Evolutionary conservation across 2,888 invertebrate species (phyloP), one percentile per base, ranked within the genome.

Genomic region (Eupeodes latifasciatus): DNA sequence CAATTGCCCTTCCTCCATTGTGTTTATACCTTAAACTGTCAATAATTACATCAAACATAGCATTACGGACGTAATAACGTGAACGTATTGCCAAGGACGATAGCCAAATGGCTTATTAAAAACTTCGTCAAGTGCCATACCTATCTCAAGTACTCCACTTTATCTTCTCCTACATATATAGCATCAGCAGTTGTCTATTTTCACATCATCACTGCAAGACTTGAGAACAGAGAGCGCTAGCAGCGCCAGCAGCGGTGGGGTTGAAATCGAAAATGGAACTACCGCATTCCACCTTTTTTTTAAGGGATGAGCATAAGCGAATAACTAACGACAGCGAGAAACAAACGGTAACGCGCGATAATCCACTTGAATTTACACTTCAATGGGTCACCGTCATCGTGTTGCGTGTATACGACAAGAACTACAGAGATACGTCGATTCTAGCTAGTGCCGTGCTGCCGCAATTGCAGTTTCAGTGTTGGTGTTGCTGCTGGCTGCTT

Each of bases 281-380:
- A 74, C 51, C 71, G 49, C 78, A 83, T 83, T 83, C 78, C 78
- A 71, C 53, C 19, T 66, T 66, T 57, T 57, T 57, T 62, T 66
- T 47, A 72, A 27, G 77, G 72, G 71, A 72, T 72, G 69, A 79
- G 62, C 47, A n/a, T n/a, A n/a, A 67, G 14, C 9, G 44, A 67
- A 27, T 6, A 57, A 59, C 5, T 7, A 40, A 9, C 9, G 40
- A 7, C 9, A 40, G 40, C 40, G 40, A 40, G 27, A 27, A 27
- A 40, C 40, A 5, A 47, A 53, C 53, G n/a, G 64, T 53, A 74
- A 69, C 53, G 74, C 62, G 59, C 64, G 66, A 72, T 85, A 85
- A 85, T 77, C 81, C 81, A 81, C 81, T 81, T 47, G 85, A 81
- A 66, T 69, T 81, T 34, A 61, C 72, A 81, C 85, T 69, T 82